Evolutionary conservation across 2,113 vertebrate genomes (phyloP).

Genomic region (Zosterops pallidus): DNA sequence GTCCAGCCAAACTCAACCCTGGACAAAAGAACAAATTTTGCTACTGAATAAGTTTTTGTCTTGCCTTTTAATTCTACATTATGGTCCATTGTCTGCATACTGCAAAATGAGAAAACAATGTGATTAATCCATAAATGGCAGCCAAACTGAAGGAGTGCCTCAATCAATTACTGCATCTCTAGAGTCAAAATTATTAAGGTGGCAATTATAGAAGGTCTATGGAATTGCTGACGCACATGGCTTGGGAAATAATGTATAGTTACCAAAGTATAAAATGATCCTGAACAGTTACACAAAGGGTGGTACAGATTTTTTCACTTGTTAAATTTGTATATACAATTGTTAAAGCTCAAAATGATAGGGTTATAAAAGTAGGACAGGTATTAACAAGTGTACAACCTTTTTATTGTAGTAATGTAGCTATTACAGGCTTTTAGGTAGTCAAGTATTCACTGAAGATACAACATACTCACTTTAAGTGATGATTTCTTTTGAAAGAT

Average conservation of each 20-base stretch:
- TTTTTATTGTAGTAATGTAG: not conserved
- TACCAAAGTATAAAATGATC: not conserved
- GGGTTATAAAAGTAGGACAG: not conserved
- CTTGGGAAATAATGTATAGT: not conserved
- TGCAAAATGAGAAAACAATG: not conserved
- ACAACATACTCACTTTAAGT: not conserved
- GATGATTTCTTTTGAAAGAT: not conserved
- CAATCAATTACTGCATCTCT: not conserved
- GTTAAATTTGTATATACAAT: not conserved
- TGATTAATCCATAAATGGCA: conserved; percentile 15
- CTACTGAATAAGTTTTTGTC: not conserved
- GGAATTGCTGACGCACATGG: not conserved
- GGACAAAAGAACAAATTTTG: not conserved
- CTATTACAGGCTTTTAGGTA: not conserved
- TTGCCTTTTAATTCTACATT: conserved; percentile 22
- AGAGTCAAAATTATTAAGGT: not conserved
- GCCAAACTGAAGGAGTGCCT: not conserved
- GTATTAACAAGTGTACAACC: not conserved
- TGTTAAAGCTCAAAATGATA: conserved; percentile 3
- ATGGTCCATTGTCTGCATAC: not conserved
- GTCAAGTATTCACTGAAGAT: not conserved
- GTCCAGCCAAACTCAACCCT: not conserved
- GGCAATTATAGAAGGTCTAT: not conserved
- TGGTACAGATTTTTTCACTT: not conserved
- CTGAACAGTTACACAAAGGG: not conserved